Base-by-base conservation (phyloP, 2,888 invertebrate species). In the Aspidiotus destructor region DNA sequence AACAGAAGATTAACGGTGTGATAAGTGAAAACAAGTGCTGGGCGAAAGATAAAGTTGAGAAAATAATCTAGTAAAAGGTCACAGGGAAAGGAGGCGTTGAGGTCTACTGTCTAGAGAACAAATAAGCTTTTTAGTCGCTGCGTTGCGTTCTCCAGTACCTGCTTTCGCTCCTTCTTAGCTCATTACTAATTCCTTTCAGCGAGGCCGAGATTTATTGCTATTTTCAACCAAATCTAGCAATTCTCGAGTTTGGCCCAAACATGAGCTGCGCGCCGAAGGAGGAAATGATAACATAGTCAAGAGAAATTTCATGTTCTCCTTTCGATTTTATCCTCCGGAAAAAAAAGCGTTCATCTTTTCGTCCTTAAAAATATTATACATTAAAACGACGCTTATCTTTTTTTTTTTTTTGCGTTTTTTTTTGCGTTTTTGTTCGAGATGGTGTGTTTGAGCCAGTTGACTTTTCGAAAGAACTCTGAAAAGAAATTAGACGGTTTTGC, bases 171-270 rank as follows among this genome's bases (percentile, higher is more conserved):
- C 28, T 28, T 28, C 28, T 28, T 28, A 44, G 58, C 65, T 65
- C 65, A 65, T 65, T 65, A 65, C 65, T 65, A 65, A 65, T 65
- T 65, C 65, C 65, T 65, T 65, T 65, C 65, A 65, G 65, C 65
- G 65, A 65, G 65, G 42, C 57, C 44, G 58, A 65, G 65, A 65
- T 65, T 65, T 65, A 65, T 65, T 44, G 65, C 58, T 57, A 57
- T 65, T 65, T 65, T 65, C 65, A 57, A 58, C 65, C 48, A 48
- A 65, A 65, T 65, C 57, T 58, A 65, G 65, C 57, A 65, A 65
- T 65, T 65, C 58, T 65, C 65, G 58, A 63, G 63, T 16, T 63
- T 53, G 52, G 41, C 63, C 40, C 28, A 63, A 63, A 63, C 28
- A 28, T 28, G 11, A 11, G 3, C 5, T 3, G 52, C 52, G 11